Base-by-base conservation (phyloP, 2,888 invertebrate species). In the Steinernema hermaphroditum region DNA sequence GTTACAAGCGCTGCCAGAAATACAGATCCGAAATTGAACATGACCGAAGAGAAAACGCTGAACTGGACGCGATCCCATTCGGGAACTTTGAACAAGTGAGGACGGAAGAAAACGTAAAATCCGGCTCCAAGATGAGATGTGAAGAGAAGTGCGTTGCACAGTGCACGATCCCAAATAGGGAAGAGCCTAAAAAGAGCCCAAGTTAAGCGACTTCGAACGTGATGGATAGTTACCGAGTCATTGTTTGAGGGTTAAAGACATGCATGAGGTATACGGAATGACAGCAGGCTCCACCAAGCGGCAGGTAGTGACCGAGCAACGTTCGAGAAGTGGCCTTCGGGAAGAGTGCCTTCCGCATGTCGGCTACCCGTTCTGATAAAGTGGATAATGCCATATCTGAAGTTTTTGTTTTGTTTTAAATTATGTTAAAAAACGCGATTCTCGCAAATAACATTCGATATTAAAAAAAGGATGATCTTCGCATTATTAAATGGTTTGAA, bases 11-110 rank as follows among this genome's bases (percentile, higher is more conserved):
- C 94, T 93, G 94, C 94, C 77, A 92, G 89, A 73, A 95, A 90
- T 68, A 94, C 92, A 0, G 94, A 94, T 16, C 95, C 94, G 86
- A 95, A 91, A 78, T 93, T 93, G 90, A 94, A 92, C 27, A 94
- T 90, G 12, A 92, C 90, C 57, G 93, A 82, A 6, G 88, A 87
- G 77, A 89, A 88, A 2, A 88, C 87, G 76, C 87, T 87, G 83
- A 87, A 89, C 71, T 84, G 83, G 32, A 84, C 83, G 24, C 84
- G 75, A 70, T 83, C 82, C 83, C 83, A 84, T 29, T 75, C 75
- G 68, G 78, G 78, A 27, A 81, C 75, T 34, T 79, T 76, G 69
- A 77, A 77, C 44, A 84, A 71, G 71, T 84, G 84, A 44, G 77
- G 79, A 68, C 84, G 82, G 78, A 83, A 84, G 77, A 80, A 87